Percentiles rank a stretch among this genome's conserved stretches.
Evolutionary conservation across 1,140 invertebrate species (phyloP).

Genomic region (Sitodiplosis mosellana): DNA sequence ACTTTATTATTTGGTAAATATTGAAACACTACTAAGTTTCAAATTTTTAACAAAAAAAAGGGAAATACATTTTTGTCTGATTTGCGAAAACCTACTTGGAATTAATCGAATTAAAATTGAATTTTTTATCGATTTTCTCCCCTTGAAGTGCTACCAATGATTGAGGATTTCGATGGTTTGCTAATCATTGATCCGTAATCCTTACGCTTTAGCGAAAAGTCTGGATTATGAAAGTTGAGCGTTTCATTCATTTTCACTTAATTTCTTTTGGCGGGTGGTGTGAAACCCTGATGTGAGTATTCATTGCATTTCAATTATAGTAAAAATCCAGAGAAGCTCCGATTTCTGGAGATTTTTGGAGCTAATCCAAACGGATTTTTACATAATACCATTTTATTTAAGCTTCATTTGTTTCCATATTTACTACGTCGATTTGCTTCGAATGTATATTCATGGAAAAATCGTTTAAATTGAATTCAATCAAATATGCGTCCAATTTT

Average conservation of each 20-base stretch:
- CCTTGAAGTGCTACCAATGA: not conserved
- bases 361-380: too few relatives aligned
- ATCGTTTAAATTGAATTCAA: too few relatives aligned
- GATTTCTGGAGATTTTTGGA: too few relatives aligned
- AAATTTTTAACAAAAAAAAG: not conserved
- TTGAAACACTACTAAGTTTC: too few relatives aligned
- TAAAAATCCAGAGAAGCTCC: too few relatives aligned
- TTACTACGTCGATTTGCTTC: too few relatives aligned
- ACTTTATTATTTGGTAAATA: too few relatives aligned
- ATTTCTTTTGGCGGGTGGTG: conserved; percentile 1
- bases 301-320: conserved; percentile 4
- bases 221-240: not conserved
- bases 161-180: not conserved
- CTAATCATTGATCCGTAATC: conserved; percentile 2
- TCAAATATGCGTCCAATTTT: too few relatives aligned
- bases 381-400: too few relatives aligned
- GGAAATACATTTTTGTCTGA: not conserved
- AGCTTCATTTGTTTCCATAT: too few relatives aligned
- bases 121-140: conserved; percentile 6
- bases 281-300: not conserved
- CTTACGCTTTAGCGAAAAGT: conserved; percentile 2
- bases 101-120: conserved; percentile 4
- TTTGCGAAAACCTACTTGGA: not conserved
- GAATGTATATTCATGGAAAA: too few relatives aligned
- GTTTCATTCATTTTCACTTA: conserved; percentile 2